These are phyloP conservation scores for Gasterosteus aculeatus DNA, from an alignment of 2,113 vertebrate genomes.

Conservation along the genomic window DNA sequence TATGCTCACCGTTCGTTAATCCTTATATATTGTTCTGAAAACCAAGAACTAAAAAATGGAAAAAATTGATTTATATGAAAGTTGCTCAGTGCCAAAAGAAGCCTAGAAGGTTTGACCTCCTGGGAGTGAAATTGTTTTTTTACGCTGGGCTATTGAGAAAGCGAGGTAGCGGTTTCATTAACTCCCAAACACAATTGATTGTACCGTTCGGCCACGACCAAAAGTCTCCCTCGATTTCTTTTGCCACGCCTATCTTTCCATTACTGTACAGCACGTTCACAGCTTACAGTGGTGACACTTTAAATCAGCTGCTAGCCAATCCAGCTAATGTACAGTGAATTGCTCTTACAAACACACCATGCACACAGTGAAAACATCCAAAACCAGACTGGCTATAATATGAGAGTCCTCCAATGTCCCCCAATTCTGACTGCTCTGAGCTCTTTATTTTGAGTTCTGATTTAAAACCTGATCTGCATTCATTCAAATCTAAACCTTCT, in stretches of 20 bases:
- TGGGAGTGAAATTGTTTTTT: not conserved
- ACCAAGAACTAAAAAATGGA: not conserved
- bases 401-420: not conserved
- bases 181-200: not conserved
- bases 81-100: not conserved
- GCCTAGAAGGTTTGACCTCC: not conserved
- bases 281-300: not conserved
- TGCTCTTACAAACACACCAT: too few relatives aligned
- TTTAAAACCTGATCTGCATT: not conserved
- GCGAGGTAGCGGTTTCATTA: not conserved
- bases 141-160: not conserved
- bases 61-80: not conserved
- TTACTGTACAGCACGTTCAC: not conserved
- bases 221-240: not conserved
- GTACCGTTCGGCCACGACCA: not conserved
- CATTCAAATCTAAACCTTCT: not conserved
- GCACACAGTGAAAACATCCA: not conserved
- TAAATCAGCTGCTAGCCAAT: not conserved
- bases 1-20: not conserved
- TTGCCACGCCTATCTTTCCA: not conserved
- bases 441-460: not conserved
- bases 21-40: not conserved
- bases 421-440: not conserved
- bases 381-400: not conserved
- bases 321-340: not conserved